Percentiles rank a stretch among this genome's conserved stretches.
phyloP scores from a whole-genome alignment of 2,888 invertebrate species.

The Aphidius colemani region DNA sequence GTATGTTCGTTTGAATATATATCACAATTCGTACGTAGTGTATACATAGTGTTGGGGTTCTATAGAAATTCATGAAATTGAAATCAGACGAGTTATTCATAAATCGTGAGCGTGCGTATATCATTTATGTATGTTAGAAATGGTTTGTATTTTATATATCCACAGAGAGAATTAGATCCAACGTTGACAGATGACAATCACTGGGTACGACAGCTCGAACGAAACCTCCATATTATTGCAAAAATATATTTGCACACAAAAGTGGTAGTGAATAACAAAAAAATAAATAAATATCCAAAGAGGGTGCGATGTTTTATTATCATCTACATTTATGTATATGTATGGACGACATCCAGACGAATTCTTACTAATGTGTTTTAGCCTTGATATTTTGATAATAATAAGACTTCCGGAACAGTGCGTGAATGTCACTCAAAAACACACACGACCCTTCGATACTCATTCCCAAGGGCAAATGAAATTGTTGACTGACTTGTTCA shows the following conservation, averaged over 20 bases:
- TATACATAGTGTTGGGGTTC: not conserved
- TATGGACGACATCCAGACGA: conserved; percentile 1
- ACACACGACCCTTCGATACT: conserved; percentile 21
- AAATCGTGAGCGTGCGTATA: conserved; percentile 1
- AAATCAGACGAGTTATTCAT: conserved; percentile 14
- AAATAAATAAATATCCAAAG: too few relatives aligned
- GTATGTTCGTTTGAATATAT: too few relatives aligned
- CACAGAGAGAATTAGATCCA: conserved; percentile 23
- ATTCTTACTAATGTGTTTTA: conserved; percentile 19
- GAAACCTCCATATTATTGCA: not conserved
- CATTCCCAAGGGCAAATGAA: not conserved
- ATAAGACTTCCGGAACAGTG: conserved; percentile 17
- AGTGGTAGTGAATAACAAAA: too few relatives aligned
- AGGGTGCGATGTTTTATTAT: too few relatives aligned
- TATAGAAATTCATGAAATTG: conserved; percentile 23
- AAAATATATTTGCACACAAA: too few relatives aligned
- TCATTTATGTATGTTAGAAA: not conserved
- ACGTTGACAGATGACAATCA: conserved; percentile 30
- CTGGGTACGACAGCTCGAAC: conserved; percentile 28
- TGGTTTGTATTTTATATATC: conserved; percentile 9
- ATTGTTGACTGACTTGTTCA: conserved; percentile 11
- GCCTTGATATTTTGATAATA: conserved; percentile 11
- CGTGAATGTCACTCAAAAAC: conserved; percentile 6
- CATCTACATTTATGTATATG: not conserved
- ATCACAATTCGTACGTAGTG: too few relatives aligned